Evolutionary conservation across 1,140 invertebrate genomes (phyloP).

Genomic region (Dinothrombium tinctorium): DNA sequence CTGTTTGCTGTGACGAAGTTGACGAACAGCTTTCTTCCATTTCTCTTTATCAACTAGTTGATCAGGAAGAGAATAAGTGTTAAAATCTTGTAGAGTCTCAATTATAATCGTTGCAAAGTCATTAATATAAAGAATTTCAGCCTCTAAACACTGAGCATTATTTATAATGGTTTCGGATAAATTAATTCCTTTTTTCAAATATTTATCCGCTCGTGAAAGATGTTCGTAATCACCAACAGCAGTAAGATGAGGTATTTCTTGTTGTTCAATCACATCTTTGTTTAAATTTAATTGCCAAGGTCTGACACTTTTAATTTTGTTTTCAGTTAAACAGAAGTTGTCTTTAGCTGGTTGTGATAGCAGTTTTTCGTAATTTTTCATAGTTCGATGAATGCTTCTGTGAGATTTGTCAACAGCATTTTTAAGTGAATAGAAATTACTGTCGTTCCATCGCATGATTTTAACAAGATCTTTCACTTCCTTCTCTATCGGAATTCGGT

Average conservation of each 20-base stretch:
- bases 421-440: conserved; percentile 80
- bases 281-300: background rate
- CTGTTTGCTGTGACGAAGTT: conserved; percentile 54
- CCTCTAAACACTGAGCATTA: background rate
- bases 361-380: conserved; percentile 43
- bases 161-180: background rate
- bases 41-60: conserved; percentile 34
- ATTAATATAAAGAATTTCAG: conserved; percentile 15
- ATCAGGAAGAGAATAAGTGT: background rate
- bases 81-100: conserved; percentile 6
- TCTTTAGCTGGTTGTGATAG: background rate
- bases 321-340: background rate
- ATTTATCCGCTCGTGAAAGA: background rate
- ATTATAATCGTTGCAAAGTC: conserved; percentile 8
- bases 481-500: conserved; percentile 59
- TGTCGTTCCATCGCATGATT: conserved; percentile 83
- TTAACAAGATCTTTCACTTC: conserved; percentile 73
- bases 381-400: conserved; percentile 55
- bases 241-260: too few species aligned
- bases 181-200: background rate
- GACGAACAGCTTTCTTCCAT: conserved; percentile 45
- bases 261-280: background rate
- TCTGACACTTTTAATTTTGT: background rate
- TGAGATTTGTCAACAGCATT: conserved; percentile 61
- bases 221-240: background rate